Evolutionary conservation across 2,888 invertebrate species (phyloP).

Genomic region (Alsophila aescularia): DNA sequence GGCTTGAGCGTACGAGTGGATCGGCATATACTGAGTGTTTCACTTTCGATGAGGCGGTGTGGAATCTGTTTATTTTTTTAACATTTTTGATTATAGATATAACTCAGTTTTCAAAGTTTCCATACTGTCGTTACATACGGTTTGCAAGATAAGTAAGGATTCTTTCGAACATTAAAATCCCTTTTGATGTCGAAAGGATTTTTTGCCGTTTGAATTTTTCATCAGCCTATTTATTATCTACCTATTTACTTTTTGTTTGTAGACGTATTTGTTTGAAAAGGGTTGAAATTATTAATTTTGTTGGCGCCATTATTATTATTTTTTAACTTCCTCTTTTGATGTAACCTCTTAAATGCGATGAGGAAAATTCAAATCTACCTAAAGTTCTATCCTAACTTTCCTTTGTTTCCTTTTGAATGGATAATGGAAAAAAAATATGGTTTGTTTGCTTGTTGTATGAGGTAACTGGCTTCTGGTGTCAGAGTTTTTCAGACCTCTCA

Average conservation of each 20-base stretch:
- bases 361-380: neutral
- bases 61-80: neutral
- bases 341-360: conserved; percentile 12
- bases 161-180: conserved; percentile 29
- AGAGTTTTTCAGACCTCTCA: too few species aligned
- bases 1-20: too few species aligned
- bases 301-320: conserved; percentile 22
- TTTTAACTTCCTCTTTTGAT: conserved; percentile 13
- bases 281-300: conserved; percentile 36
- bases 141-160: conserved; percentile 24
- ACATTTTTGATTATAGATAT: neutral
- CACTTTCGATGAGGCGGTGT: too few species aligned
- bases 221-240: conserved; percentile 36
- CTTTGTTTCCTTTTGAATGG: too few species aligned
- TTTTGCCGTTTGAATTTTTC: conserved; percentile 43
- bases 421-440: too few species aligned
- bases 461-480: too few species aligned
- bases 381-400: neutral
- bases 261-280: conserved; percentile 29
- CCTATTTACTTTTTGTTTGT: conserved; percentile 36
- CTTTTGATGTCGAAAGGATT: conserved; percentile 32
- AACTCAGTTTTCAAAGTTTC: neutral
- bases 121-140: conserved; percentile 7
- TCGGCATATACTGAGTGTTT: too few species aligned
- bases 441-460: too few species aligned